Evolutionary conservation across 2,797 vertebrate genomes (phyloP), one percentile per base, ranked within the genome.

Genomic region (Vespertilio murinus): DNA sequence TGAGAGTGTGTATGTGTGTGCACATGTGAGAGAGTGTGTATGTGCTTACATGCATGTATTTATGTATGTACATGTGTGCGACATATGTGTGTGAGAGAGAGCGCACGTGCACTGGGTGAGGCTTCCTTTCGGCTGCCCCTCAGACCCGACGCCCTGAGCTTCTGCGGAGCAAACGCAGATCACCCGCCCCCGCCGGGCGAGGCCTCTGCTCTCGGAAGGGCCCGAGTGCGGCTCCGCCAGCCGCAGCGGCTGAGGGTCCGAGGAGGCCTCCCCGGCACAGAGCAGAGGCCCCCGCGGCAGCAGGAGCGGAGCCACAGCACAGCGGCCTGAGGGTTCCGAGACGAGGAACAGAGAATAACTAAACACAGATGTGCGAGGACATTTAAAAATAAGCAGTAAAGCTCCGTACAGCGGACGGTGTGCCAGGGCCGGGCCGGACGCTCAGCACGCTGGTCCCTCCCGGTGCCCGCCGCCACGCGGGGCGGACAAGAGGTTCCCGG

Each of bases 51-150:
- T n/a, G n/a, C n/a, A n/a, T n/a, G n/a, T n/a, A n/a, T 1, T 7
- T 10, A 9, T 42, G 42, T 42, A 9, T 42, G 42, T 42, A 10
- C 42, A 42, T 10, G 10, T 2, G 9, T 42, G 42, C 42, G n/a
- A n/a, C n/a, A n/a, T n/a, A n/a, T n/a, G n/a, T n/a, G n/a, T n/a
- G n/a, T n/a, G n/a, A n/a, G n/a, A n/a, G n/a, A n/a, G n/a, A n/a
- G n/a, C n/a, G n/a, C n/a, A n/a, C n/a, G n/a, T n/a, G 2, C 40
- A 0, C 33, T 1, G 23, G 47, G 18, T 1, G 73, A n/a, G 52
- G 20, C 23, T 42, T 16, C 23, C 0, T 0, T 1, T 38, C 42
- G 10, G 4, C 40, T 7, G n/a, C 22, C 16, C 30, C 65, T 9
- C 16, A 14, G n/a, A 7, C 9, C 1, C 14, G 14, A 30, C 5